Evolutionary conservation across 2,888 invertebrate genomes (phyloP), one percentile per base, ranked within the genome.

Genomic region (Agapostemon virescens): DNA sequence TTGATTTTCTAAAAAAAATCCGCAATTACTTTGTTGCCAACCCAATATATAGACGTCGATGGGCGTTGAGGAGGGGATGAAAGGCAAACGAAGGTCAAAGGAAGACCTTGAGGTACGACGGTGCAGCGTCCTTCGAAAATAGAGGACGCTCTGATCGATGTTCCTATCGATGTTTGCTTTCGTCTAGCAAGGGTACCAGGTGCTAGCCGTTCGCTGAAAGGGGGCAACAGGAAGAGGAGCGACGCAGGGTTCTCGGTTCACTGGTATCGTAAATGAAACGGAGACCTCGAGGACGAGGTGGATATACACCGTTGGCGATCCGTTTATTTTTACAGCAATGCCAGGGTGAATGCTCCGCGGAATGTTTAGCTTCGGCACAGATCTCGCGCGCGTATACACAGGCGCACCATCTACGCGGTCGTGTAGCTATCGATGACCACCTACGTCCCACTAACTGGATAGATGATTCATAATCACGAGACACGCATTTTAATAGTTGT

Each of bases 291-390:
- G 79, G 83, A 86, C 83, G 83, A 79, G 82, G 77, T 86, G 82
- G 83, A 81, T 82, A 83, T 69, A 81, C 82, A 76, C 76, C 84
- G 84, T 76, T 77, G 87, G 88, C 89, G 89, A 90, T 89, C 89
- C 89, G 90, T 91, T 92, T 92, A 91, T 91, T 91, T 91, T 91
- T 90, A 89, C 90, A 90, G 90, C 90, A 90, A 90, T 90, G 90
- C 90, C 90, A 91, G 91, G 91, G 92, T 90, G 91, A 91, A 91
- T 86, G 92, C 88, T 89, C 91, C 82, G 83, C 79, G 75, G 85
- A 89, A 91, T 89, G 90, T 91, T 90, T 90, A 89, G 87, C 88
- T 91, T 90, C 85, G 85, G 82, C 84, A 80, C 84, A 77, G 72
- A 86, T 82, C 79, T 75, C 75, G 76, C 74, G 77, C 70, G 78